Evolutionary conservation across 2,113 vertebrate genomes (phyloP), one percentile per base, ranked within the genome.

Genomic region (Galemys pyrenaicus): DNA sequence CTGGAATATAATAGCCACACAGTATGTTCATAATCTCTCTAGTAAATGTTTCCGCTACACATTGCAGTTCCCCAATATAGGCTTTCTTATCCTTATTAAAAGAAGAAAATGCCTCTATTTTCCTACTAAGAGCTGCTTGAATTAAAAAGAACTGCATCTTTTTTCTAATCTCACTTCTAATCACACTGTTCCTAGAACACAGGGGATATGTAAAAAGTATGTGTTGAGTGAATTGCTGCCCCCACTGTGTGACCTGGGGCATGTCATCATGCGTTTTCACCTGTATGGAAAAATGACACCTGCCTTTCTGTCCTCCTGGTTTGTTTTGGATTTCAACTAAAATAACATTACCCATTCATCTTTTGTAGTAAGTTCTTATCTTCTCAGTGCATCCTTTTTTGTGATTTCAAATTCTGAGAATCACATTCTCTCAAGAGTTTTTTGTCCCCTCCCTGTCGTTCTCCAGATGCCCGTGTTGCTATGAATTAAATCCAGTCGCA

Each of bases 91-190:
- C 49, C 30, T 79, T 84, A 83, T 6, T n/a, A 60, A 49, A 68
- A 49, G 10, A 35, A 30, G 70, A 85, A 86, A 92, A 85, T 56
- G 22, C 51, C 74, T 89, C 6, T 35, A 39, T 95, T 91, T 95
- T 73, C 46, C 56, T 51, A 49, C 62, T 51, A 58, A 65, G 68
- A 60, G 30, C 51, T 51, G 19, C 16, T 67, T 67, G 41, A 93
- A 65, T 24, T 93, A 3, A 64, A 32, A 73, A n/a, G n/a, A 82
- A 22, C n/a, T 13, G 3, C 16, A 37, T 20, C 68, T 58, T 11
- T 85, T 91, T 89, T 74, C n/a, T n/a, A n/a, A n/a, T 39, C 71
- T 94, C n/a, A 75, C 4, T 73, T 49, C 20, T 82, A 11, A 78
- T 60, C 20, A 39, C 11, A 19, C 32, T 85, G 13, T 89, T 67